Evolutionary conservation across 2,888 invertebrate species (phyloP).

Genomic region (Netelia virgata): DNA sequence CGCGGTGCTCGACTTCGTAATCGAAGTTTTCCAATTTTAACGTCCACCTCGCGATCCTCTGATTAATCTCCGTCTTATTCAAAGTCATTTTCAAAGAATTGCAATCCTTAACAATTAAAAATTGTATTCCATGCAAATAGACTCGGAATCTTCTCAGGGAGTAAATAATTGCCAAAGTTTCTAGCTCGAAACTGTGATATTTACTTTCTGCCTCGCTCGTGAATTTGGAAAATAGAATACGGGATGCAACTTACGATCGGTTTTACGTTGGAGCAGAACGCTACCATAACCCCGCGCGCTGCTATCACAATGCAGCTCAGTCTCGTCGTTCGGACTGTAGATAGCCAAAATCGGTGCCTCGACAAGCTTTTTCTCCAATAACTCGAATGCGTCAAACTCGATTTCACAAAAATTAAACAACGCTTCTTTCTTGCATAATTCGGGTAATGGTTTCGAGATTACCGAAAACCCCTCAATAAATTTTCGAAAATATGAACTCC

Average conservation of each 20-base stretch:
- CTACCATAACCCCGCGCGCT: conserved; percentile 75
- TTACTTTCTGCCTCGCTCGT: conserved; percentile 73
- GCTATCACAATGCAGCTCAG: conserved; percentile 79
- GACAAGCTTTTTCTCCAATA: neutral
- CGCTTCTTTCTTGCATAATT: neutral
- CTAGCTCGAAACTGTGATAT: conserved; percentile 62
- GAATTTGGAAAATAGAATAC: conserved; percentile 76
- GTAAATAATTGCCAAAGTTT: conserved; percentile 62
- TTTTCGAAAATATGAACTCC: conserved; percentile 28
- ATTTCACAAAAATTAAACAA: conserved; percentile 8
- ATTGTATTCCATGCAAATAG: conserved; percentile 16
- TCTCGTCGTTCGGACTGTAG: conserved; percentile 75
- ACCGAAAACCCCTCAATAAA: conserved; percentile 21
- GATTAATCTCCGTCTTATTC: conserved; percentile 76
- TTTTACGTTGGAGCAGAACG: conserved; percentile 76
- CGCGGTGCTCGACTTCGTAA: conserved; percentile 69
- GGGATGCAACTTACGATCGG: conserved; percentile 73
- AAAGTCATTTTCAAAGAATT: conserved; percentile 71
- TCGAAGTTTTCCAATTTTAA: conserved; percentile 68
- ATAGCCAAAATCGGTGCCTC: conserved; percentile 59
- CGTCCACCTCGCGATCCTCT: conserved; percentile 67
- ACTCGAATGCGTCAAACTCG: conserved; percentile 18
- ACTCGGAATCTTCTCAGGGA: conserved; percentile 55
- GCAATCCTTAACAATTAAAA: too few species aligned
- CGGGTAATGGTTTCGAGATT: conserved; percentile 15